A percentile compares a stretch with the other conserved stretches of the same genome.
Conservation (phyloP, 2,888 invertebrate species). For the Pandemis corylana region DNA sequence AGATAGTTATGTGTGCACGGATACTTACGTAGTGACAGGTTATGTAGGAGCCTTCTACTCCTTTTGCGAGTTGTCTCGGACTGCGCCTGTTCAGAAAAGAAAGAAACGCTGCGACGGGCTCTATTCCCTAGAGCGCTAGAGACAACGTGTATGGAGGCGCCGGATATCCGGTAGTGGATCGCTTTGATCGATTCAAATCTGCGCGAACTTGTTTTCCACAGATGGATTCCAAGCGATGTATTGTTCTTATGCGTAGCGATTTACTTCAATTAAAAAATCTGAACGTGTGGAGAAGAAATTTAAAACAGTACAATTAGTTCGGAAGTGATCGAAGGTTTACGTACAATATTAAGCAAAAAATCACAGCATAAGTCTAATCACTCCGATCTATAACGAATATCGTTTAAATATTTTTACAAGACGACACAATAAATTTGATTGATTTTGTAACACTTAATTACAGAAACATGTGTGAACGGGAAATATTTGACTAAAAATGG, state of each 20-base stretch:
- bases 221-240: background rate
- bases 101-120: constrained; percentile 81
- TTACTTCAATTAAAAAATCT: constrained; percentile 12
- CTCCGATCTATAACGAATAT: constrained; percentile 56
- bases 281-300: constrained; percentile 12
- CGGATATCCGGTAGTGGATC: constrained; percentile 77
- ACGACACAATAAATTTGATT: constrained; percentile 75
- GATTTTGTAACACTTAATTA: constrained; percentile 65
- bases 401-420: constrained; percentile 64
- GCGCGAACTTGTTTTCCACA: constrained; percentile 32
- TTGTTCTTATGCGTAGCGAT: constrained; percentile 10
- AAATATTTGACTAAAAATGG: constrained; percentile 82
- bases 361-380: constrained; percentile 45
- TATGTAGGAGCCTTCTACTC: constrained; percentile 86
- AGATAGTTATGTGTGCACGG: constrained; percentile 62
- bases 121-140: constrained; percentile 79
- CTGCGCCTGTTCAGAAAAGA: constrained; percentile 85
- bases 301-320: constrained; percentile 14
- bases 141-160: constrained; percentile 81
- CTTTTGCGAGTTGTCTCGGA: constrained; percentile 83
- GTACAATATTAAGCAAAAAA: constrained; percentile 19
- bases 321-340: constrained; percentile 13
- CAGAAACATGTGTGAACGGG: constrained; percentile 75
- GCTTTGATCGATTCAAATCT: constrained; percentile 63
- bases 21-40: constrained; percentile 85